phyloP scores from a whole-genome alignment of 2,797 vertebrate species.

The Pelobates cultripes region DNA sequence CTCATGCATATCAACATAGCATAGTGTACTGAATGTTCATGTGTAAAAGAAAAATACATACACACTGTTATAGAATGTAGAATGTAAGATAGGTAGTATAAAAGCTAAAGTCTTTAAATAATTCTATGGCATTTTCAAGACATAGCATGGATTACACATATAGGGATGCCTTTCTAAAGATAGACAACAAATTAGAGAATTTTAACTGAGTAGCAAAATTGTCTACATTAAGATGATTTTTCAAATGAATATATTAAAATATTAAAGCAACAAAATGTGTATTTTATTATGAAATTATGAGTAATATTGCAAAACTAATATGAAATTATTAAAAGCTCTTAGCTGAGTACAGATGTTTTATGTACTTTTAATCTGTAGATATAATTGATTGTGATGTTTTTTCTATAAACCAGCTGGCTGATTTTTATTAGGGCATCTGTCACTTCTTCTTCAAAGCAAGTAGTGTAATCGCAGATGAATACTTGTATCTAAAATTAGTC shows the following conservation, averaged over 20 bases:
- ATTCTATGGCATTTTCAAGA: too few species aligned
- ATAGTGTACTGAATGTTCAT: too few species aligned
- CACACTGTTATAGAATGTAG: too few species aligned
- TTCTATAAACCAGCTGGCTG: constrained; percentile 65
- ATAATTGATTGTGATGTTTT: constrained; percentile 61
- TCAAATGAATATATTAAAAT: constrained; percentile 55
- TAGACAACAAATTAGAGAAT: not conserved
- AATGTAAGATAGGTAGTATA: too few species aligned
- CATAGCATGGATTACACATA: too few species aligned
- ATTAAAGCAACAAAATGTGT: constrained; percentile 62
- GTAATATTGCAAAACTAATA: constrained; percentile 47
- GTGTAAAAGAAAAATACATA: too few species aligned
- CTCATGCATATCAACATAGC: too few species aligned
- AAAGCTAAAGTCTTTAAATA: too few species aligned
- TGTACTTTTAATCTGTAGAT: constrained; percentile 64
- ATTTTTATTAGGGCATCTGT: constrained; percentile 68
- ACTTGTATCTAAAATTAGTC: constrained; percentile 21
- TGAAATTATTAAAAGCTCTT: constrained; percentile 63
- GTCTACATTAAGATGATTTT: constrained; percentile 15
- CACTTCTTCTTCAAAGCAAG: constrained; percentile 54
- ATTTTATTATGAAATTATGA: constrained; percentile 64
- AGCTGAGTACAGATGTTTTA: constrained; percentile 64
- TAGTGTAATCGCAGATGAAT: constrained; percentile 55
- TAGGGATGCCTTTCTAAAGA: constrained; percentile 50
- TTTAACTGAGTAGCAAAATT: too few species aligned